A percentile compares a stretch with the other conserved stretches of the same genome.
phyloP scores from a whole-genome alignment of 2,113 vertebrate genomes.

The Sinocyclocheilus rhinocerous region DNA sequence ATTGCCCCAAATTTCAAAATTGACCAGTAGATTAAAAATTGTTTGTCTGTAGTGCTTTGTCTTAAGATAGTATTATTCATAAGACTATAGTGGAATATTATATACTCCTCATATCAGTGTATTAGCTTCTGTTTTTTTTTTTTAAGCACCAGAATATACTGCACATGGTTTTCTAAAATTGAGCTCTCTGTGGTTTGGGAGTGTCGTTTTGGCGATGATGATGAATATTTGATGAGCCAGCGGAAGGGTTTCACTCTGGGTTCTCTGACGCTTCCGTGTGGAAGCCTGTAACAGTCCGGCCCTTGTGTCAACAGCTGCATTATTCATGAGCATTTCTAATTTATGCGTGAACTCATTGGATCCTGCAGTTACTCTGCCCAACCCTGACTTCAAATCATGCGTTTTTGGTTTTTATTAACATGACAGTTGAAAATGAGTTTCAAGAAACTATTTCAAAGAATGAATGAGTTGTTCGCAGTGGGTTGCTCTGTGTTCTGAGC shows the following conservation, averaged over 20 bases:
- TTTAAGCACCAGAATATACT: not conserved
- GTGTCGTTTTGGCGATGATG: slow-evolving; percentile 51
- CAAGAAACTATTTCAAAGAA: not conserved
- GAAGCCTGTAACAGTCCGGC: slow-evolving; percentile 72
- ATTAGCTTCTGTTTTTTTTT: not conserved
- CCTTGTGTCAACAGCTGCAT: slow-evolving; percentile 71
- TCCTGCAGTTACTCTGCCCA: slow-evolving; percentile 6
- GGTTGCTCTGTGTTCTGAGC: not conserved
- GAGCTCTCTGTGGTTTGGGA: not conserved
- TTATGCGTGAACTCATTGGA: slow-evolving; percentile 65
- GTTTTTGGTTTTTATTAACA: not conserved
- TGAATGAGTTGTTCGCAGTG: not conserved
- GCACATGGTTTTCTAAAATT: not conserved
- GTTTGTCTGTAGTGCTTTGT: not conserved
- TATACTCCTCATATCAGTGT: not conserved
- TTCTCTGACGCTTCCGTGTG: slow-evolving; percentile 67
- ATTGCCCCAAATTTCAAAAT: too few species aligned
- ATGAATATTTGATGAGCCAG: slow-evolving; percentile 72
- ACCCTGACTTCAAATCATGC: slow-evolving; percentile 56
- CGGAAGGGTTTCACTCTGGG: slow-evolving; percentile 70
- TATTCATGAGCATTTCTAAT: slow-evolving; percentile 78
- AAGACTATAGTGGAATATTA: not conserved
- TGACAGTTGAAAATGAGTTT: too few species aligned
- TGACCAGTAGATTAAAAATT: too few species aligned
- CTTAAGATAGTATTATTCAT: not conserved